Evolutionary conservation across 2,113 vertebrate species (phyloP), one percentile per base, ranked within the genome.

Genomic region (Cochlearius cochlearius): DNA sequence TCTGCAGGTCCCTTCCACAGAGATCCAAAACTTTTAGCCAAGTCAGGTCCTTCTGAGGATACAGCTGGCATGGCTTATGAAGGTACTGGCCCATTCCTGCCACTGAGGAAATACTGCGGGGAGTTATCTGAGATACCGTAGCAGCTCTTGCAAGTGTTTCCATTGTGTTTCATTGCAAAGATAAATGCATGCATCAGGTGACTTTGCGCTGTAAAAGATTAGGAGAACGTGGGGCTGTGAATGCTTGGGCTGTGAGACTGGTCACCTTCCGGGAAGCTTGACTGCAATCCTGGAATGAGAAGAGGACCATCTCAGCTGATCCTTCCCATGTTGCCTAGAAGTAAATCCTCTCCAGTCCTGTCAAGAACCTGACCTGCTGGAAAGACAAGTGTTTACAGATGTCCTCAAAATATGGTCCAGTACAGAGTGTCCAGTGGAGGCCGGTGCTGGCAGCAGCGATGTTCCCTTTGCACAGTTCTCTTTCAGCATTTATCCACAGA

Each of bases 391-490:
- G 49, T 84, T 96, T 77, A 78, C 25, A 77, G 52, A 59, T 53
- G 22, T 86, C 36, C 73, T 82, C 89, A 74, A 94, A 85, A 87
- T 58, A 41, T 0, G 0, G 68, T 74, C 39, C 39, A 67, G 60
- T 88, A 90, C 67, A 68, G 29, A 63, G 7, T 23, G 60, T 86
- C 64, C 76, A 89, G 39, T 26, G 53, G 15, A 94, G 53, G 30
- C 66, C 74, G 73, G 59, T 45, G 72, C 49, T 96, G 95, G 95
- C 96, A 94, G 16, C 20, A 73, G 19, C 22, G 45, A 11, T 74
- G 64, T 71, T 72, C 64, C 76, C 66, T 91, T 95, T 92, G 92
- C 73, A 67, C 73, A 92, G n/a, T 81, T 68, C 66, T 91, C 56
- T 30, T 84, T 86, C 88, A 91, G 34, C 17, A 56, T 78, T 91